These are phyloP conservation scores for Slavum lentiscoides DNA, from an alignment of 2,888 invertebrate genomes.

Conservation along the genomic window DNA sequence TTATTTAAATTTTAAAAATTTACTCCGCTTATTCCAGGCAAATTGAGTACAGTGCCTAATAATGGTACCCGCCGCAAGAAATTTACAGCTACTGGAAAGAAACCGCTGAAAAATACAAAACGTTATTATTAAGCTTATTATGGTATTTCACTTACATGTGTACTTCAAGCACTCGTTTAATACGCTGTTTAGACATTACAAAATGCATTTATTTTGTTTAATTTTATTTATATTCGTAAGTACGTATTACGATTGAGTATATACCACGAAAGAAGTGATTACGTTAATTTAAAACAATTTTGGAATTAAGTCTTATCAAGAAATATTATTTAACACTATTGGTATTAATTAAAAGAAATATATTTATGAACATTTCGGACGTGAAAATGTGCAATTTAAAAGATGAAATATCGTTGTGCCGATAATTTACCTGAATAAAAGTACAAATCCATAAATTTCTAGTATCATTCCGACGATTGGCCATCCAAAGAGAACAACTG, in stretches of 20 bases:
- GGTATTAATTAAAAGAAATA: no score
- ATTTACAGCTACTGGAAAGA: slow-evolving; percentile 94
- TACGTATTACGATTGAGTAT: no score
- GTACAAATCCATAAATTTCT: slow-evolving; percentile 94
- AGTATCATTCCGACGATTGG: slow-evolving; percentile 95
- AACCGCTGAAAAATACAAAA: slow-evolving; percentile 71
- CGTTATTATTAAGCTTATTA: neutral
- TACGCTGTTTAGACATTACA: no score
- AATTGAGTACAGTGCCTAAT: slow-evolving; percentile 81
- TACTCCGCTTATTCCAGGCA: slow-evolving; percentile 87
- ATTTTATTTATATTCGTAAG: no score
- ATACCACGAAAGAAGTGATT: no score
- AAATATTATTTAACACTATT: no score
- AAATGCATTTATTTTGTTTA: no score
- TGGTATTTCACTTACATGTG: neutral
- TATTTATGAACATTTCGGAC: no score
- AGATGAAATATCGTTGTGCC: neutral
- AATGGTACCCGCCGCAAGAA: slow-evolving; percentile 92
- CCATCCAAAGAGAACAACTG: slow-evolving; percentile 91
- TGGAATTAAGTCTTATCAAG: no score
- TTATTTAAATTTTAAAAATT: slow-evolving; percentile 59
- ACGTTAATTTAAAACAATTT: no score
- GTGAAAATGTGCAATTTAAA: no score
- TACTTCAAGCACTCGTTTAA: no score
- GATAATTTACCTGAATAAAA: slow-evolving; percentile 72